Evolutionary conservation across 2,797 vertebrate genomes (phyloP).

Genomic region (Denticeps clupeoides): DNA sequence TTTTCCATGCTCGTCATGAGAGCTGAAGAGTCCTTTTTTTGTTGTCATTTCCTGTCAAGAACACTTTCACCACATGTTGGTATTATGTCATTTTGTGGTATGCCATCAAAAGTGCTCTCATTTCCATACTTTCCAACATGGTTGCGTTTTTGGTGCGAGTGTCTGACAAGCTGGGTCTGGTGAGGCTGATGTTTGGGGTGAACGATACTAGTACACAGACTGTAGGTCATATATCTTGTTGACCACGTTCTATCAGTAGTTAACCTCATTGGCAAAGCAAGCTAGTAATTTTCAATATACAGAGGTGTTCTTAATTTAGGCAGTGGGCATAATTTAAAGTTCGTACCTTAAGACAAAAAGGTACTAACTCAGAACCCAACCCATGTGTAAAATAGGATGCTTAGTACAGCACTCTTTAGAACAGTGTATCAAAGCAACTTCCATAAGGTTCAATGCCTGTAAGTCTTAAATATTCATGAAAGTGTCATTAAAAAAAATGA

Average conservation of each 20-base stretch:
- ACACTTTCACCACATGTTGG: conserved; percentile 51
- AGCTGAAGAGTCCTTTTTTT: conserved; percentile 13
- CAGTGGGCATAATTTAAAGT: no score
- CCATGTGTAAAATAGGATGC: no score
- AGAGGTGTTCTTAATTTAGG: no score
- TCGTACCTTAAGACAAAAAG: no score
- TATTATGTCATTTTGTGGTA: conserved; percentile 54
- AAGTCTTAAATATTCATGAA: no score
- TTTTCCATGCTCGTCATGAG: conserved; percentile 20
- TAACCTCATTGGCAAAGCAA: conserved; percentile 53
- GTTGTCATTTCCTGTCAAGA: conserved; percentile 40
- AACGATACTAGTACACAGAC: conserved; percentile 47
- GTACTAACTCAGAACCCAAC: no score
- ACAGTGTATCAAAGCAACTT: no score
- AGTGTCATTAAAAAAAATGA: no score
- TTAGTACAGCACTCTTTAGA: no score
- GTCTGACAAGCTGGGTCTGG: conserved; percentile 46
- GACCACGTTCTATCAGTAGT: conserved; percentile 53
- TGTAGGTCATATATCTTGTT: conserved; percentile 44
- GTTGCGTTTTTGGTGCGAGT: conserved; percentile 43
- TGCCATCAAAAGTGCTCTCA: conserved; percentile 49
- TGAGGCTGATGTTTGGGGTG: conserved; percentile 46
- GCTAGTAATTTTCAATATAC: conserved; percentile 46
- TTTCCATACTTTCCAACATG: conserved; percentile 48
- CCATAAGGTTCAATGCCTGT: no score